Base-by-base conservation (phyloP, 1,140 invertebrate genomes). In the Trachymyrmex septentrionalis region DNA sequence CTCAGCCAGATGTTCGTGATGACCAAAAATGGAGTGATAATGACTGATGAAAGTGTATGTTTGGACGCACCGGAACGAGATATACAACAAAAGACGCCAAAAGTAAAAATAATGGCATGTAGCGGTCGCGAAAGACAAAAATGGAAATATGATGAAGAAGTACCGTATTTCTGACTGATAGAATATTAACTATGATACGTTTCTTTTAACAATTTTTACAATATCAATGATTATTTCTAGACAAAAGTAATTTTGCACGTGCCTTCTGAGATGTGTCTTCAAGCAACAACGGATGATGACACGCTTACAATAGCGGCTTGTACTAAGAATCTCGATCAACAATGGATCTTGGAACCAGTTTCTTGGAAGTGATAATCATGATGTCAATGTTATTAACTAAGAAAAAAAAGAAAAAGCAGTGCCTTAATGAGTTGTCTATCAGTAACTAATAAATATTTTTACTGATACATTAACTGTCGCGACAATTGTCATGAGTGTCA, bases 1-100 rank as follows among this genome's bases (percentile, higher is more conserved):
- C 94, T 97, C 19, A 96, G 96, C 87, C 97, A 98, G 93, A 96
- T 97, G 95, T 98, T 98, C 93, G 96, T 98, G 3, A 97, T 97
- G 92, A 97, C 96, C 2, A 95, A 96, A 61, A 96, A 96, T 67
- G 97, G 97, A 0, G 95, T 95, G 38, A 93, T 97, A 75, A 97
- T 97, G 96, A 97, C 97, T 0, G 97, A 98, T 89, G 97, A 98
- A 90, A 97, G 96, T 7, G 95, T 97, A 4, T 98, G 97, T 92
- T 93, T 98, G 50, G 97, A 97, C 92, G 96, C 96, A 24, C 96
- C 97, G 0, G 96, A 97, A 76, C 95, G 91, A 44, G 94, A 96
- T 55, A 95, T 90, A 1, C 91, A 92, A 53, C 93, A 95, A 59
- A 94, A 94, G 21, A 95, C 92, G 38, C 95, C 96, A 3, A 96